Evolutionary conservation across 2,888 invertebrate species (phyloP), one percentile per base, ranked within the genome.

Genomic region (Drosophila falleni): DNA sequence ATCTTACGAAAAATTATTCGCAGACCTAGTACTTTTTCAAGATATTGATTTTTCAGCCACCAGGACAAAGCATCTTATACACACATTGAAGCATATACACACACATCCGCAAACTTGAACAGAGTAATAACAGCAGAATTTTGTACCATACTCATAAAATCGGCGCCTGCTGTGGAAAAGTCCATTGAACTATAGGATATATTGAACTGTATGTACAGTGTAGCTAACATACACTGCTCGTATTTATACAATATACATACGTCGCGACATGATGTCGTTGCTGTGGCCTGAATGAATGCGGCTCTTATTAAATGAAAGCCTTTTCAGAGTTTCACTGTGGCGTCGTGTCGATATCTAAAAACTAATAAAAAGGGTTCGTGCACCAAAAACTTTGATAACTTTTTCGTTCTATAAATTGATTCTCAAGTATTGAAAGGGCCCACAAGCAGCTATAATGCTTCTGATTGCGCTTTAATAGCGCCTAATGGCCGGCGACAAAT

Each of bases 391-490:
- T 80, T 82, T 62, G 64, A 55, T 46, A 80, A 83, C 55, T 80
- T 82, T 85, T 74, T 68, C 61, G 62, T 66, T 61, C 58, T 6
- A 64, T 44, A 74, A 86, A 87, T 87, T 83, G 84, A 79, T 82
- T 81, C 67, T 74, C 76, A 59, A 85, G 79, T 64, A 63, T 71
- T 49, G 78, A 46, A 9, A 16, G 5, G 23, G 51, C 44, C 53
- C 50, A 35, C 31, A 74, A 64, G 56, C 53, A 61, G 54, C 37
- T 37, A 31, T 47, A 78, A 71, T 55, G 64, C 39, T 61, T 68
- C 79, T 88, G 88, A 87, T 87, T 81, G 83, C 83, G 67, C 83
- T 86, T 88, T 86, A 88, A 87, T 86, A 81, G 86, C 76, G 65
- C 80, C 80, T 86, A 87, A 87, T 86, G 81, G 81, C 72, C 80